Evolutionary conservation across 2,888 invertebrate genomes (phyloP).

Genomic region (Tetragnatha montana): DNA sequence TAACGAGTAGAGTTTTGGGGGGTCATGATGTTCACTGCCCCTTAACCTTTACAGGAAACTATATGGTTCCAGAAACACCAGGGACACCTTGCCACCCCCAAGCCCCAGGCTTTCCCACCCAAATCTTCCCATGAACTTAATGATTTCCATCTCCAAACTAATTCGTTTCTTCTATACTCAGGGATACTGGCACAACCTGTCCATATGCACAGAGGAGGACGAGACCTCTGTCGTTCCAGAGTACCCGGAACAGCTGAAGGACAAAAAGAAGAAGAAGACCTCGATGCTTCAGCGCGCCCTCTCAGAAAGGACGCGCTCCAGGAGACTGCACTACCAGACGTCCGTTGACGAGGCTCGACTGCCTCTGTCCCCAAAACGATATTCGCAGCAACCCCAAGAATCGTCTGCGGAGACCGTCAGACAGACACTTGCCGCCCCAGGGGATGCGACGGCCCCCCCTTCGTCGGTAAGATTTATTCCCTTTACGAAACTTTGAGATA

Average conservation of each 20-base stretch:
- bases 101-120: too few species aligned
- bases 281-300: constrained; percentile 70
- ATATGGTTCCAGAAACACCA: too few species aligned
- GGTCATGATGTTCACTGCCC: too few species aligned
- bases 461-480: constrained; percentile 5
- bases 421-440: not conserved
- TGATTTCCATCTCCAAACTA: too few species aligned
- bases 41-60: too few species aligned
- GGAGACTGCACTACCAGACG: constrained; percentile 40
- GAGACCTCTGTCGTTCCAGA: constrained; percentile 6
- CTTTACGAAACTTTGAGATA: too few species aligned
- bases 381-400: not conserved
- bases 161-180: not conserved
- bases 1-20: too few species aligned
- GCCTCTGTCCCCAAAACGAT: constrained; percentile 5
- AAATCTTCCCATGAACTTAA: too few species aligned
- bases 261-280: constrained; percentile 60
- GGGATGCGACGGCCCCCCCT: not conserved
- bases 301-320: constrained; percentile 63
- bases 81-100: too few species aligned
- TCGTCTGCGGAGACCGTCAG: not conserved
- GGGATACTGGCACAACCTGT: constrained; percentile 68
- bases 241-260: constrained; percentile 8
- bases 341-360: constrained; percentile 17
- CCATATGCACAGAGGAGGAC: constrained; percentile 66